Conservation (phyloP, 1,140 invertebrate species). For the Drosophila subobscura region DNA sequence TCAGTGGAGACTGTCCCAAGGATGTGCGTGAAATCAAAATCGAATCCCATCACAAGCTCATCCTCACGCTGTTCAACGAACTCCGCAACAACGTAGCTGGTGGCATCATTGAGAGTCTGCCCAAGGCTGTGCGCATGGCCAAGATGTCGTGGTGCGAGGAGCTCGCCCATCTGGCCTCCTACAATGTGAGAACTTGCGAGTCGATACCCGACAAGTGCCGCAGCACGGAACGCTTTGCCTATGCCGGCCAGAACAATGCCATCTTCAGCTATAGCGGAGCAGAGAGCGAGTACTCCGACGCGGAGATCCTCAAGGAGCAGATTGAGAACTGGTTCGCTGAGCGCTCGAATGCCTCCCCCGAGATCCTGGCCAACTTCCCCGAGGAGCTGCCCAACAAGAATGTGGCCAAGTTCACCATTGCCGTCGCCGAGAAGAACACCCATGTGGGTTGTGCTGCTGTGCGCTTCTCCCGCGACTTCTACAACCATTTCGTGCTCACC, state of each 20-base stretch:
- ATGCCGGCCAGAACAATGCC: slow-evolving; percentile 63
- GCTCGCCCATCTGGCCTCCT: slow-evolving; percentile 45
- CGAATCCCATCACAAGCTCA: slow-evolving; percentile 46
- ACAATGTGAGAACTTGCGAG: slow-evolving; percentile 55
- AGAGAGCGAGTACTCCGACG: slow-evolving; percentile 57
- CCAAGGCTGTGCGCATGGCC: slow-evolving; percentile 63
- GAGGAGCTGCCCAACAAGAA: slow-evolving; percentile 50
- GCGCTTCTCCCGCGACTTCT: slow-evolving; percentile 53
- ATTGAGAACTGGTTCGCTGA: slow-evolving; percentile 65
- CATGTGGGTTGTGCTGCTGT: slow-evolving; percentile 65
- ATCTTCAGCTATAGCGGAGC: slow-evolving; percentile 63
- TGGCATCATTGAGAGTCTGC: slow-evolving; percentile 40
- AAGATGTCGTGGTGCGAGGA: slow-evolving; percentile 73
- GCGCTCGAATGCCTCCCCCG: slow-evolving; percentile 27
- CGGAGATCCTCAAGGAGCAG: slow-evolving; percentile 57
- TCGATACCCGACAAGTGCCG: slow-evolving; percentile 60
- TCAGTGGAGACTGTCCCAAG: slow-evolving; percentile 52
- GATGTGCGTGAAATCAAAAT: slow-evolving; percentile 50
- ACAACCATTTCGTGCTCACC: slow-evolving; percentile 66
- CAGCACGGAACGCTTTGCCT: slow-evolving; percentile 65
- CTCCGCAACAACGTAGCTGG: slow-evolving; percentile 62
- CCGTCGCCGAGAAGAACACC: slow-evolving; percentile 62
- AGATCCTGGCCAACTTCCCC: slow-evolving; percentile 50
- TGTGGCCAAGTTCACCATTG: slow-evolving; percentile 56
- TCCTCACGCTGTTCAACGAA: slow-evolving; percentile 57